Percentiles rank a stretch among this genome's conserved stretches.
phyloP scores from a whole-genome alignment of 2,797 vertebrate genomes.

The Parauchenoglanis punctatus region DNA sequence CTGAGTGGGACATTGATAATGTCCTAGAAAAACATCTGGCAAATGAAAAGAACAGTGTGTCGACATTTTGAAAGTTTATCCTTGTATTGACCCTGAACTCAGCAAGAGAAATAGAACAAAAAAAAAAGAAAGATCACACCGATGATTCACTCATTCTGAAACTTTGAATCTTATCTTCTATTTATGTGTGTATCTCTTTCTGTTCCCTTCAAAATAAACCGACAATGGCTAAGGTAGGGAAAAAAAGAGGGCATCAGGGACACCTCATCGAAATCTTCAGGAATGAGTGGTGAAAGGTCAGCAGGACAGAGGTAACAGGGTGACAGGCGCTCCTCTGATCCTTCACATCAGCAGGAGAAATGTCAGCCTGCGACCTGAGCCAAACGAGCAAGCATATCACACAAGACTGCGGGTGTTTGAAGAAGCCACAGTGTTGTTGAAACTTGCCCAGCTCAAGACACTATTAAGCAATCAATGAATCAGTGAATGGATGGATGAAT shows the following conservation, averaged over 20 bases:
- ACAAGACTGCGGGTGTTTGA: not conserved
- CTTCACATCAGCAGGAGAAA: conserved; percentile 52
- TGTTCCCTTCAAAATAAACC: not conserved
- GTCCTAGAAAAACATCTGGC: not conserved
- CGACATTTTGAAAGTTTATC: not conserved
- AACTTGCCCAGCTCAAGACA: not conserved
- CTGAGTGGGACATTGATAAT: not conserved
- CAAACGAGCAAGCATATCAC: conserved; percentile 47
- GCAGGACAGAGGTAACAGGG: conserved; percentile 20
- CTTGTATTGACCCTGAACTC: not conserved
- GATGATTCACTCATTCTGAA: not conserved
- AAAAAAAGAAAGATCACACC: too few relatives aligned
- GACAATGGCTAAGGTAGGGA: not conserved
- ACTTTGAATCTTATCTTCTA: not conserved
- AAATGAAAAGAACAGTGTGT: not conserved
- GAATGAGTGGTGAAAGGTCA: conserved; percentile 34
- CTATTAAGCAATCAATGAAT: not conserved
- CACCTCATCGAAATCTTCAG: conserved; percentile 45
- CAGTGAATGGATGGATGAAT: not conserved
- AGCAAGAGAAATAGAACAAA: too few relatives aligned
- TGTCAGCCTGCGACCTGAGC: conserved; percentile 41
- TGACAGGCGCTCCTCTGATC: conserved; percentile 27
- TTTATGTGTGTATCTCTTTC: not conserved
- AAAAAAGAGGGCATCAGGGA: not conserved
- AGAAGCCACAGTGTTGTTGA: conserved; percentile 5